Evolutionary conservation across 1,140 invertebrate genomes (phyloP).

Genomic region (Ganaspis sp.): DNA sequence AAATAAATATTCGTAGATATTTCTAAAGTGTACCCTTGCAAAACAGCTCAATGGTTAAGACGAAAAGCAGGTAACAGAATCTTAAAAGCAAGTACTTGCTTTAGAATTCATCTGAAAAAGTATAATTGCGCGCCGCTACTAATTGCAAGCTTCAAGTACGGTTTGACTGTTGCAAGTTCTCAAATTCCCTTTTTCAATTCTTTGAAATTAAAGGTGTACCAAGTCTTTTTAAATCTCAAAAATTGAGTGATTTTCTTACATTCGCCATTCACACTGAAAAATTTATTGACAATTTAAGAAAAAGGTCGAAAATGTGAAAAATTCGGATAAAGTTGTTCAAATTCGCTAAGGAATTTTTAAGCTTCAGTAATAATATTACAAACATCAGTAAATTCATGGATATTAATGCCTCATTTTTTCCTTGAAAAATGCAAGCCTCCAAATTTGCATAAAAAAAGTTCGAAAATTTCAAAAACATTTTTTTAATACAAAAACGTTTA

Average conservation of each 20-base stretch:
- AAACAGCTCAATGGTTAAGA: conserved; percentile 13
- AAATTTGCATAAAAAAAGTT: too few relatives aligned
- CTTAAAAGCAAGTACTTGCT: conserved; percentile 18
- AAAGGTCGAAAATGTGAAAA: too few relatives aligned
- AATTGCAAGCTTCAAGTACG: conserved; percentile 19
- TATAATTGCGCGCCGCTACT: conserved; percentile 22
- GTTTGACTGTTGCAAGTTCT: conserved; percentile 10
- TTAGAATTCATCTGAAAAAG: conserved; percentile 11
- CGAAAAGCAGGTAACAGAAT: conserved; percentile 27
- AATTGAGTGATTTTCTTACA: background rate
- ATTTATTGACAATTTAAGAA: too few relatives aligned
- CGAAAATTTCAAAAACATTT: too few relatives aligned
- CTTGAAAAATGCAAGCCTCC: too few relatives aligned
- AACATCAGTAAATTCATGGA: too few relatives aligned
- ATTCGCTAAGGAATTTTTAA: too few relatives aligned
- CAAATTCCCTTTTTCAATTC: conserved; percentile 8
- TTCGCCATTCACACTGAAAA: background rate
- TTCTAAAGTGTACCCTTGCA: conserved; percentile 42
- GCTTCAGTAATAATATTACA: too few relatives aligned
- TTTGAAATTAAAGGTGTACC: conserved; percentile 3
- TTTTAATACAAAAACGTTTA: too few relatives aligned
- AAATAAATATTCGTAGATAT: conserved; percentile 61
- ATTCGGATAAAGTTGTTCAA: too few relatives aligned
- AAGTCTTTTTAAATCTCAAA: background rate
- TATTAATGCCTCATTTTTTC: too few relatives aligned